Conservation (phyloP, 2,797 vertebrate species). For the Philypnodon macrostomus region DNA sequence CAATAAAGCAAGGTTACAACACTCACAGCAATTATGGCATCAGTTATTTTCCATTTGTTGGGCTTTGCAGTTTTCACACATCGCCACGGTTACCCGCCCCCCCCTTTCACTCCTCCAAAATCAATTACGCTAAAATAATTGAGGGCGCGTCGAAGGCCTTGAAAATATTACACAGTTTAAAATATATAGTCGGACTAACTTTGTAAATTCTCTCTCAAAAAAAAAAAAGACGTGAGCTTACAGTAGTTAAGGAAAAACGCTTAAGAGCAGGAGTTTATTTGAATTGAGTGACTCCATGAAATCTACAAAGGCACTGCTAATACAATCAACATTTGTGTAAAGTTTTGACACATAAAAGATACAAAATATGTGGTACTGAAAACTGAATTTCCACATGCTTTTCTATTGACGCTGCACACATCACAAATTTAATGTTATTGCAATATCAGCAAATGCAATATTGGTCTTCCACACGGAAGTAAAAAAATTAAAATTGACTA, state of each 20-base stretch:
- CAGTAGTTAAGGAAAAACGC: not conserved
- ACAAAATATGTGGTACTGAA: not conserved
- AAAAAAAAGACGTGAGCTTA: too few species aligned
- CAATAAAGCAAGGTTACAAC: slow-evolving; percentile 58
- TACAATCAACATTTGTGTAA: too few species aligned
- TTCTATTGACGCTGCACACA: too few species aligned
- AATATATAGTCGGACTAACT: slow-evolving; percentile 33
- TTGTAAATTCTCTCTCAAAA: too few species aligned
- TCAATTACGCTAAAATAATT: slow-evolving; percentile 70
- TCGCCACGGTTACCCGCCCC: slow-evolving; percentile 29
- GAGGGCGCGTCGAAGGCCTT: slow-evolving; percentile 59
- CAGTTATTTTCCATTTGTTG: slow-evolving; percentile 60
- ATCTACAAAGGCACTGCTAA: too few species aligned
- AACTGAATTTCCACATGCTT: too few species aligned
- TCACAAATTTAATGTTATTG: too few species aligned
- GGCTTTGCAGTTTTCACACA: slow-evolving; percentile 44
- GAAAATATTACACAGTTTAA: slow-evolving; percentile 56
- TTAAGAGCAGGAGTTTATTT: not conserved
- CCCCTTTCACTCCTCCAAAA: slow-evolving; percentile 52
- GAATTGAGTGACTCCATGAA: not conserved
- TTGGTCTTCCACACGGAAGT: too few species aligned
- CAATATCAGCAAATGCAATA: too few species aligned
- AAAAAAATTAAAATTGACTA: too few species aligned
- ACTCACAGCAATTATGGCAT: slow-evolving; percentile 53
- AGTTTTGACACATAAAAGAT: not conserved